A percentile compares a stretch with the other conserved stretches of the same genome.
phyloP scores from a whole-genome alignment of 1,140 invertebrate genomes.

The Dinothrombium tinctorium region DNA sequence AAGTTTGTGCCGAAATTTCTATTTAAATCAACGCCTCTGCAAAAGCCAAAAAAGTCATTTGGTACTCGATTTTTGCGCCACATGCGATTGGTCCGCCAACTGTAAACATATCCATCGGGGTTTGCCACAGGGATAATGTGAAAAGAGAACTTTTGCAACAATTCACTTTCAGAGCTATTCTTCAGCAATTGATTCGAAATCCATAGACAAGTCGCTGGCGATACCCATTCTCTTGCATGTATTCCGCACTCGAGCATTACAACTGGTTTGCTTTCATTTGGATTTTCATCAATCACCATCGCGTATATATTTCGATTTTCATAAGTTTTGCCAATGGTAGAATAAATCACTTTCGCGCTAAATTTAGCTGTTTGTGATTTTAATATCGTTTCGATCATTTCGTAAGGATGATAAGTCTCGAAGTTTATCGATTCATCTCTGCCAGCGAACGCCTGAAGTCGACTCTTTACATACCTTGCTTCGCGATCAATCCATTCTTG shows the following conservation, averaged over 20 bases:
- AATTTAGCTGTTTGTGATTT: constrained; percentile 4
- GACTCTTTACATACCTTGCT: too few species aligned
- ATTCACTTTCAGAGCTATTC: too few species aligned
- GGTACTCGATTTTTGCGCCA: not conserved
- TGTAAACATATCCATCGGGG: not conserved
- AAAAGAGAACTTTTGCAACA: not conserved
- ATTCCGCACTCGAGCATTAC: constrained; percentile 22
- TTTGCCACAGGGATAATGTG: not conserved
- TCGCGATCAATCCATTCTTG: constrained; percentile 1
- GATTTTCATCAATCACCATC: constrained; percentile 23
- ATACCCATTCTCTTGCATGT: constrained; percentile 47
- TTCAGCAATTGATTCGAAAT: constrained; percentile 18
- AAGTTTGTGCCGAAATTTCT: constrained; percentile 2
- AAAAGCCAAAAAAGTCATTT: not conserved
- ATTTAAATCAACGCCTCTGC: not conserved
- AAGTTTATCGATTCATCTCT: not conserved
- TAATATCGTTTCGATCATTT: constrained; percentile 7
- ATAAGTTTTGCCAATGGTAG: constrained; percentile 29
- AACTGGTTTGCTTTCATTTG: constrained; percentile 13
- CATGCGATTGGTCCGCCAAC: not conserved
- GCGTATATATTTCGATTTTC: constrained; percentile 32
- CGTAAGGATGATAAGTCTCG: not conserved
- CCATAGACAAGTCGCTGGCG: constrained; percentile 37
- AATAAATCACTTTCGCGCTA: constrained; percentile 19
- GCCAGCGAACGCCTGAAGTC: not conserved